A percentile compares a stretch with the other conserved stretches of the same genome.
Conservation (phyloP, 1,140 invertebrate species). For the Apis mellifera region DNA sequence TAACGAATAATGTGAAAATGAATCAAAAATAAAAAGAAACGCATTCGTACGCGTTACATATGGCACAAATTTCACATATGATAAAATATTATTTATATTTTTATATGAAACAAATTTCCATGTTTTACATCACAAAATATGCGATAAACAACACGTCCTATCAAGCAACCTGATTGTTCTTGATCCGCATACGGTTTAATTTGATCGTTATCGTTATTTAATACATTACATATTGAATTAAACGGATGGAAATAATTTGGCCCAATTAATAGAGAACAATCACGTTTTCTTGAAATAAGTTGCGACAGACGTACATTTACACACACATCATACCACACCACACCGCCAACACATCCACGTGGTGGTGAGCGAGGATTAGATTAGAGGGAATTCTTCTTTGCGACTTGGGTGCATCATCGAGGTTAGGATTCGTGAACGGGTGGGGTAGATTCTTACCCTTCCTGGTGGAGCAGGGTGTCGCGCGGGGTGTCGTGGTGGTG, state of each 20-base stretch:
- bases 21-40: not conserved
- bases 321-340: slow-evolving; percentile 79
- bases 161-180: slow-evolving; percentile 67
- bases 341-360: slow-evolving; percentile 82
- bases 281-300: slow-evolving; percentile 65
- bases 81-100: not conserved
- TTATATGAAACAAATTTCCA: slow-evolving; percentile 45
- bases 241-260: not conserved
- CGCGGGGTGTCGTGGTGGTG: slow-evolving; percentile 82
- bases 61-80: not conserved
- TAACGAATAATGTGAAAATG: not conserved
- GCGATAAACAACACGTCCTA: slow-evolving; percentile 53
- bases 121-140: slow-evolving; percentile 69
- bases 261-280: slow-evolving; percentile 60
- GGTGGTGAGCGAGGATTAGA: slow-evolving; percentile 80
- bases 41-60: not conserved
- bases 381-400: slow-evolving; percentile 71
- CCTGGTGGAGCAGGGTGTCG: slow-evolving; percentile 82
- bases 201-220: not conserved
- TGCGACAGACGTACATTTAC: slow-evolving; percentile 65
- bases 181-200: not conserved
- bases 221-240: not conserved
- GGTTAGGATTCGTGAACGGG: slow-evolving; percentile 75
- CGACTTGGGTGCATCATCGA: slow-evolving; percentile 68
- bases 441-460: slow-evolving; percentile 82